phyloP scores from a whole-genome alignment of 2,888 invertebrate species.

The Caenorhabditis imperialis region DNA sequence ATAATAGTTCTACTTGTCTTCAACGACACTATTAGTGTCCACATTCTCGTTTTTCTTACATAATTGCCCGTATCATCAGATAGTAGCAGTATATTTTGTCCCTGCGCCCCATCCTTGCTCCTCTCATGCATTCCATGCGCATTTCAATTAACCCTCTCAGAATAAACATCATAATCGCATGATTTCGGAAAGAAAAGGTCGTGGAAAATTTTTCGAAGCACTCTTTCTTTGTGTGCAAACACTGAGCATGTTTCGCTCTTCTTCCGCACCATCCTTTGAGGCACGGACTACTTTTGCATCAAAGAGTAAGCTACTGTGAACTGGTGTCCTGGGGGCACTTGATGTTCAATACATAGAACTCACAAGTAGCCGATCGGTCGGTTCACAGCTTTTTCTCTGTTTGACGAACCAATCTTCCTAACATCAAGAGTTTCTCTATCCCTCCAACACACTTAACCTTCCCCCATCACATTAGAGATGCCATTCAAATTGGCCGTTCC shows the following conservation, averaged over 20 bases:
- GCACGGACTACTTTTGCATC: constrained; percentile 2
- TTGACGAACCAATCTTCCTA: neutral
- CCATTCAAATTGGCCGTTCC: constrained; percentile 25
- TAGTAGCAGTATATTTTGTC: too few species aligned
- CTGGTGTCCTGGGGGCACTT: too few species aligned
- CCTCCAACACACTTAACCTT: neutral
- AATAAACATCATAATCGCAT: constrained; percentile 50
- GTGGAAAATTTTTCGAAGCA: constrained; percentile 32
- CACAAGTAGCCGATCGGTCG: constrained; percentile 15
- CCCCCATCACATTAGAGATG: constrained; percentile 25
- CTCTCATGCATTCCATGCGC: too few species aligned
- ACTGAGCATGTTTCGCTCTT: constrained; percentile 36
- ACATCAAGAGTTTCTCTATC: neutral
- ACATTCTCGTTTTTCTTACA: too few species aligned
- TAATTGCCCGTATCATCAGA: too few species aligned
- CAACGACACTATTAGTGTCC: too few species aligned
- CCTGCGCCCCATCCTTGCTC: too few species aligned
- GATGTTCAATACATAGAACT: constrained; percentile 18
- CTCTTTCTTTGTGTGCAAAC: constrained; percentile 43
- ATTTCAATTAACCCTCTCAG: constrained; percentile 25
- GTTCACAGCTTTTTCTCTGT: constrained; percentile 38
- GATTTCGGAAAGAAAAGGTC: constrained; percentile 36
- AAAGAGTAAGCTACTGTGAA: too few species aligned
- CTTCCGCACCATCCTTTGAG: constrained; percentile 4
- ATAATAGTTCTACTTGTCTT: too few species aligned